Base-by-base conservation (phyloP, 2,113 vertebrate species). In the Tiliqua scincoides region DNA sequence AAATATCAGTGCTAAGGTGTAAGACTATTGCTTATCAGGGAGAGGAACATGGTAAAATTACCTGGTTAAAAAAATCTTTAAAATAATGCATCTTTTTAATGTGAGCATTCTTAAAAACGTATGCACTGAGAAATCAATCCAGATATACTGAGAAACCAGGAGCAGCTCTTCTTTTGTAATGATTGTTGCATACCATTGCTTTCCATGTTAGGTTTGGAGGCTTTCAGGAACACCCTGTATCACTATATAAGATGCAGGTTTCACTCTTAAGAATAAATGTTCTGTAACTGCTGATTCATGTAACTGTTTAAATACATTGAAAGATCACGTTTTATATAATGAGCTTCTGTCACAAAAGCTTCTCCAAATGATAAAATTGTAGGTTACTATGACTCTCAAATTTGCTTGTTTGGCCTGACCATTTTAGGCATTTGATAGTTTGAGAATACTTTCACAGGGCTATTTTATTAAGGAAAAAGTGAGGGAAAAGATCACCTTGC, bases 1-100 rank as follows among this genome's bases (percentile, higher is more conserved):
- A 95, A 95, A 94, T 95, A 88, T 87, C 80, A 87, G 9, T 91
- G 85, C 87, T 95, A 93, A 92, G 93, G 81, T 93, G 71, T 85
- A 94, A 93, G 91, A 91, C 89, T 91, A 85, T 92, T 95, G 91
- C 88, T 88, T 95, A 87, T 84, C 48, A 0, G 88, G 89, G 85
- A 0, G 90, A 86, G 85, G 89, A 93, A 67, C 32, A 85, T 61
- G 85, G 79, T 73, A 83, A 91, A 92, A 88, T 48, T 72, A 35
- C 87, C 30, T 40, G 25, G 71, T 87, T 70, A 89, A 89, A 93
- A 82, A 91, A 85, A 84, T 90, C 84, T 71, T 87, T 80, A 86
- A 87, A 84, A 79, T 68, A 73, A 70, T 48, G 10, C 78, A 79
- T 5, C 25, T 62, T 91, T 91, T 91, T 4, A 48, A 48, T 8